phyloP scores from a whole-genome alignment of 2,888 invertebrate species.

The Hemicrepidius hirtus region DNA sequence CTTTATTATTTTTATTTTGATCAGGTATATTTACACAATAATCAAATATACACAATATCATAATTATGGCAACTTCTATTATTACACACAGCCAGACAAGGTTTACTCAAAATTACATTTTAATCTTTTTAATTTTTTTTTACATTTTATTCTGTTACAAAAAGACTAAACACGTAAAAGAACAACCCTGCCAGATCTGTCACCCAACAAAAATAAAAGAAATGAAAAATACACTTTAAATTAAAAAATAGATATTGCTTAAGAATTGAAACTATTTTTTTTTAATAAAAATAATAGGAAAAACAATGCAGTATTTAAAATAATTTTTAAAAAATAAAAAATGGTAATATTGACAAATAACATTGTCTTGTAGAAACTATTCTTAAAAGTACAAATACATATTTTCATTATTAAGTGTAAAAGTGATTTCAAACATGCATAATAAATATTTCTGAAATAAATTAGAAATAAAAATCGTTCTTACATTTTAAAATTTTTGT shows the following conservation, averaged over 20 bases:
- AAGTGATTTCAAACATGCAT: neutral
- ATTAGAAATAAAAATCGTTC: slow-evolving; percentile 11
- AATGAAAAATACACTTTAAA: slow-evolving; percentile 26
- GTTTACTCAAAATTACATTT: slow-evolving; percentile 21
- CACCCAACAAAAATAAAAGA: slow-evolving; percentile 28
- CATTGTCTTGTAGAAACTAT: neutral
- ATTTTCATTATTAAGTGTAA: neutral
- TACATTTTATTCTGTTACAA: neutral
- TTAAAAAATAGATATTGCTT: slow-evolving; percentile 18
- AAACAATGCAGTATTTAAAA: slow-evolving; percentile 1
- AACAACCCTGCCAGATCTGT: slow-evolving; percentile 41
- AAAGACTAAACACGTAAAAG: neutral
- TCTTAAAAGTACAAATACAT: slow-evolving; percentile 1
- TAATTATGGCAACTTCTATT: slow-evolving; percentile 60
- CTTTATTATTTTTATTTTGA: slow-evolving; percentile 41
- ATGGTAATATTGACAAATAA: neutral
- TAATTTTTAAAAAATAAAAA: neutral
- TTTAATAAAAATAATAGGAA: slow-evolving; percentile 5
- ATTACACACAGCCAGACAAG: slow-evolving; percentile 56
- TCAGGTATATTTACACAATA: slow-evolving; percentile 57
- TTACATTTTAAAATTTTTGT: neutral
- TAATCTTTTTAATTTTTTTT: neutral
- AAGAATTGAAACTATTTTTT: slow-evolving; percentile 4
- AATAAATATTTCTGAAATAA: neutral
- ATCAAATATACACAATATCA: slow-evolving; percentile 61